Evolutionary conservation across 2,888 invertebrate species (phyloP).

Genomic region (Dioctria linearis): DNA sequence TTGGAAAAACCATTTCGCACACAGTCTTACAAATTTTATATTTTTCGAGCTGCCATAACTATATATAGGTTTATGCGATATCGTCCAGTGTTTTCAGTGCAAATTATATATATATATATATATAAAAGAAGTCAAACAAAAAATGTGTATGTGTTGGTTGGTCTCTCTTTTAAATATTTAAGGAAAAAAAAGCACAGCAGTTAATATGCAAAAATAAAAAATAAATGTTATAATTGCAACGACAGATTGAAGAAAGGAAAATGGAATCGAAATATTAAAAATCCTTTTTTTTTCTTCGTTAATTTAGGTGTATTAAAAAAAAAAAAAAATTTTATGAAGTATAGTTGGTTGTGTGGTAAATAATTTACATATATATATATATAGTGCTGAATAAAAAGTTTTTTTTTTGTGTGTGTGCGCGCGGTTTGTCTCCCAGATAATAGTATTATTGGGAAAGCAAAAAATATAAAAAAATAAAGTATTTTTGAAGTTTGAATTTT

Average conservation of each 20-base stretch:
- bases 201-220: slow-evolving; percentile 50
- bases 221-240: slow-evolving; percentile 47
- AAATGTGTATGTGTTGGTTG: slow-evolving; percentile 26
- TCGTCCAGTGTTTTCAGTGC: no score
- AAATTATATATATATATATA: not conserved
- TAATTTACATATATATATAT: not conserved
- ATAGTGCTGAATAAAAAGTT: not conserved
- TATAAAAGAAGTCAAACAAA: slow-evolving; percentile 8
- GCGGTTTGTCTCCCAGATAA: slow-evolving; percentile 28
- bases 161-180: not conserved
- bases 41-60: no score
- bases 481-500: slow-evolving; percentile 31
- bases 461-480: slow-evolving; percentile 7
- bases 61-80: no score
- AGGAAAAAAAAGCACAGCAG: slow-evolving; percentile 32
- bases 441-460: slow-evolving; percentile 15
- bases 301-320: not conserved
- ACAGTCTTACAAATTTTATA: not conserved
- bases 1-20: slow-evolving; percentile 49
- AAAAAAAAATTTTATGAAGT: slow-evolving; percentile 10
- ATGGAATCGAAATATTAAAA: not conserved
- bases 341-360: slow-evolving; percentile 25
- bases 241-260: slow-evolving; percentile 1
- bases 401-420: slow-evolving; percentile 18
- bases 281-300: slow-evolving; percentile 42